Conservation (phyloP, 2,113 vertebrate species). For the Coregonus clupeaformis region DNA sequence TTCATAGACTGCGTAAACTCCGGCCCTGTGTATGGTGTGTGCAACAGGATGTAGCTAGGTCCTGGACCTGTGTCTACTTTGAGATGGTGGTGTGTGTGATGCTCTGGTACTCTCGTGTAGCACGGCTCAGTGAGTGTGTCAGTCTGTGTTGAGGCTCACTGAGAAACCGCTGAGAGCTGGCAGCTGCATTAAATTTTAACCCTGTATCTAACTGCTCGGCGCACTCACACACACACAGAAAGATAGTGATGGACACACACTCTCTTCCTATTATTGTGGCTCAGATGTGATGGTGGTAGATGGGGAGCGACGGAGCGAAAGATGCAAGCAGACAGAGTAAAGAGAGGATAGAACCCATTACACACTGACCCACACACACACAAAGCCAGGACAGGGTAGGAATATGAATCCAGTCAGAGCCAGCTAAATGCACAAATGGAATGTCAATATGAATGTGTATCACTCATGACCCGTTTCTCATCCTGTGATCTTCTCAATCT, state of each 20-base stretch:
- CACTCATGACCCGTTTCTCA: constrained; percentile 2
- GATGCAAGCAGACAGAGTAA: constrained; percentile 61
- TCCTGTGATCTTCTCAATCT: constrained; percentile 7
- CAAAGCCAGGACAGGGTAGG: not conserved
- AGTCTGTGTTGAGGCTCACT: constrained; percentile 63
- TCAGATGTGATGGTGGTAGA: constrained; percentile 59
- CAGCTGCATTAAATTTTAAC: constrained; percentile 79
- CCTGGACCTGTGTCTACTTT: not conserved
- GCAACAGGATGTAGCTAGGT: not conserved
- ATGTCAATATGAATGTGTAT: constrained; percentile 30
- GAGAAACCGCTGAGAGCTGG: constrained; percentile 69
- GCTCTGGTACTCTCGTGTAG: constrained; percentile 49
- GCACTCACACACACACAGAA: constrained; percentile 22
- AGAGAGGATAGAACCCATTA: constrained; percentile 62
- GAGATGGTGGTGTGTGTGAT: not conserved
- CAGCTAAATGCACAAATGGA: not conserved
- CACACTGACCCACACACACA: constrained; percentile 13
- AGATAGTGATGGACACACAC: constrained; percentile 34
- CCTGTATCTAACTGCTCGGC: constrained; percentile 65
- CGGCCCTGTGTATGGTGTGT: no score
- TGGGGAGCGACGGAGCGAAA: constrained; percentile 63
- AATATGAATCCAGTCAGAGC: not conserved
- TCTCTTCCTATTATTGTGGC: constrained; percentile 28
- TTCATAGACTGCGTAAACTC: no score
- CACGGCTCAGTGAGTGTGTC: constrained; percentile 71